phyloP scores from a whole-genome alignment of 2,113 vertebrate genomes.

The Equus przewalskii region DNA sequence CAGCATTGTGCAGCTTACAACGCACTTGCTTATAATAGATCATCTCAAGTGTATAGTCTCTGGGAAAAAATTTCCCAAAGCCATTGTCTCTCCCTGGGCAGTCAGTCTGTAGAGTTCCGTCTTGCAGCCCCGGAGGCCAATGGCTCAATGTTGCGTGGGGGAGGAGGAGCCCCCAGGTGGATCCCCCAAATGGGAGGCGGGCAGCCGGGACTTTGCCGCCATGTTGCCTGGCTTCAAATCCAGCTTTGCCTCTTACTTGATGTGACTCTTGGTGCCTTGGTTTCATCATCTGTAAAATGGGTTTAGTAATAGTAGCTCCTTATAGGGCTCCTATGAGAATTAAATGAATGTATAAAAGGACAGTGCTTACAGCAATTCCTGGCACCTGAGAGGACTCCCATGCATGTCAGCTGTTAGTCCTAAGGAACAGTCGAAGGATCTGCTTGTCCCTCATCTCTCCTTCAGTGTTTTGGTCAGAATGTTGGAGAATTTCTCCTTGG shows the following conservation, averaged over 20 bases:
- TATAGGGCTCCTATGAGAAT: background rate
- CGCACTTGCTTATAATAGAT: conserved; percentile 60
- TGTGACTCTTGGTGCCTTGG: background rate
- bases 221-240: background rate
- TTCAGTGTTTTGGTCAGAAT: background rate
- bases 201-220: background rate
- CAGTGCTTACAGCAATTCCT: background rate
- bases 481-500: background rate
- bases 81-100: background rate
- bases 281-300: conserved; percentile 43
- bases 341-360: background rate
- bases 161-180: background rate
- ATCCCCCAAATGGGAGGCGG: background rate
- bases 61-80: conserved; percentile 30
- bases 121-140: background rate
- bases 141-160: background rate
- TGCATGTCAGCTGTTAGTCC: background rate
- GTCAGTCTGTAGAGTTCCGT: background rate
- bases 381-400: background rate
- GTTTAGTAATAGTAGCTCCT: background rate
- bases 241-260: background rate
- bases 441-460: background rate
- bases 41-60: conserved; percentile 19
- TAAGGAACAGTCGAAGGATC: background rate
- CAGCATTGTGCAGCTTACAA: background rate